Percentiles rank a stretch among this genome's conserved stretches.
These are phyloP conservation scores for Mus pahari DNA, from an alignment of 2,113 vertebrate species.

Conservation along the genomic window DNA sequence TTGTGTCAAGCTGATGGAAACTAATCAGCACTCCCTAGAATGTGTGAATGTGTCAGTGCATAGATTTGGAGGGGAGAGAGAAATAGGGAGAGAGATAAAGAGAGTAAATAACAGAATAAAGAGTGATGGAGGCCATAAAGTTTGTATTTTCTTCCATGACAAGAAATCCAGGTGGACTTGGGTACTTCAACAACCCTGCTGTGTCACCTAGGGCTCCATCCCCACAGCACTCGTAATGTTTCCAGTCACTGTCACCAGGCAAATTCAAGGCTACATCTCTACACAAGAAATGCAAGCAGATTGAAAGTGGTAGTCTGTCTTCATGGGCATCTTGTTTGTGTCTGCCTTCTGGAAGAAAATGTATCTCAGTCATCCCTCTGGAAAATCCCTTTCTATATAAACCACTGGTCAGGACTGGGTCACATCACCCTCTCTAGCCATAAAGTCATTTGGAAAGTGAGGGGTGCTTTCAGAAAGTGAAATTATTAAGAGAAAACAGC, in stretches of 20 bases:
- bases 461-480: background rate
- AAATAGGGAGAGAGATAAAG: no score
- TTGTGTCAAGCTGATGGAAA: background rate
- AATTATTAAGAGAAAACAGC: background rate
- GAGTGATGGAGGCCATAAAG: background rate
- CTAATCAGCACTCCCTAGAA: background rate
- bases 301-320: background rate
- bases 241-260: background rate
- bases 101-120: background rate
- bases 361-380: background rate
- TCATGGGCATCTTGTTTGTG: background rate
- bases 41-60: background rate
- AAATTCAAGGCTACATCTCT: background rate
- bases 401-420: background rate
- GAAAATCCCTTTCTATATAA: background rate
- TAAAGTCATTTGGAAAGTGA: constrained; percentile 3
- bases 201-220: no score
- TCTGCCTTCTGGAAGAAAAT: background rate
- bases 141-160: background rate
- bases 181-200: background rate
- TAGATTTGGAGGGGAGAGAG: background rate
- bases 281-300: background rate
- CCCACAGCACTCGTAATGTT: background rate
- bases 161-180: background rate
- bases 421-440: background rate